These are phyloP conservation scores for Oeneis ivallda DNA, from an alignment of 2,888 invertebrate species.

Conservation along the genomic window DNA sequence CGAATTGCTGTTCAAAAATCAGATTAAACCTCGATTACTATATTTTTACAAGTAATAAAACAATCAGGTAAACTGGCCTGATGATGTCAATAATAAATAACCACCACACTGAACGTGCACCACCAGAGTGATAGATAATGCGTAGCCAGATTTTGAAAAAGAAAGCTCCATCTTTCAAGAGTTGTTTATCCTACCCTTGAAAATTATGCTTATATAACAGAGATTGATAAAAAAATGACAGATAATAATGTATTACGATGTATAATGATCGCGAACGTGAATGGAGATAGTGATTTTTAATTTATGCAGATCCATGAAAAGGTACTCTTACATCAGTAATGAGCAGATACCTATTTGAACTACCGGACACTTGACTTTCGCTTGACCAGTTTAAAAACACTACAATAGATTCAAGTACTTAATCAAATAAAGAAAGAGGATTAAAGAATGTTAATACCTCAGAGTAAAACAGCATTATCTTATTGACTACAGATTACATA, in stretches of 20 bases:
- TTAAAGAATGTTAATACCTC: constrained; percentile 8
- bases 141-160: too few species aligned
- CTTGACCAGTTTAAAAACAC: neutral
- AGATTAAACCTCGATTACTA: neutral
- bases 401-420: constrained; percentile 3
- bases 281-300: too few species aligned
- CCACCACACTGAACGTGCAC: too few species aligned
- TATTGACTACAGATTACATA: constrained; percentile 16
- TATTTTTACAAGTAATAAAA: too few species aligned
- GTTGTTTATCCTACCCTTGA: neutral
- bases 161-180: too few species aligned
- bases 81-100: too few species aligned
- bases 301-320: too few species aligned
- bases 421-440: constrained; percentile 6
- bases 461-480: neutral
- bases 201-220: neutral
- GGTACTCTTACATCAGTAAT: neutral
- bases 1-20: neutral
- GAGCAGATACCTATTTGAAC: too few species aligned
- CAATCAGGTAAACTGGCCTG: too few species aligned
- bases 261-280: neutral
- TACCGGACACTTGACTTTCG: neutral
- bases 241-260: neutral
- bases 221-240: neutral
- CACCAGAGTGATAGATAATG: too few species aligned